Percentiles rank a stretch among this genome's conserved stretches.
Conservation (phyloP, 1,140 invertebrate genomes). For the Drosophila punjabiensis region DNA sequence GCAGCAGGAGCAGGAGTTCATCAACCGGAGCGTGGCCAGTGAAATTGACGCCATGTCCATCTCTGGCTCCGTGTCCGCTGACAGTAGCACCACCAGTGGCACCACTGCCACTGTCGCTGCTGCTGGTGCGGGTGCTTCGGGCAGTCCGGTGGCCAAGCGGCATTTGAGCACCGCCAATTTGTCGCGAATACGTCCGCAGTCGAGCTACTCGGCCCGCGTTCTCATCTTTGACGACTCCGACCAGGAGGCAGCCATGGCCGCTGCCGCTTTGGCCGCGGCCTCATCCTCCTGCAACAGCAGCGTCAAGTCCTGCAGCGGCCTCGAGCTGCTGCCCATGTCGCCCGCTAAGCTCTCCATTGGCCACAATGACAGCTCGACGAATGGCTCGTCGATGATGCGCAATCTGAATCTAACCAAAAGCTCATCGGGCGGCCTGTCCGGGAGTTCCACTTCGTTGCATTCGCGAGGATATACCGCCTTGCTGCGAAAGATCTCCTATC, state of each 20-base stretch:
- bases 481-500: constrained; percentile 80
- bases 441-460: constrained; percentile 73
- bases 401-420: constrained; percentile 82
- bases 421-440: constrained; percentile 75
- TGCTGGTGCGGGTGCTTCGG: constrained; percentile 19
- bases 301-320: constrained; percentile 56
- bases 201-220: constrained; percentile 80
- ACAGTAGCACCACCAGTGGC: constrained; percentile 50
- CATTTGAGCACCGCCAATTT: constrained; percentile 71
- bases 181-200: constrained; percentile 77
- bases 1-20: constrained; percentile 51
- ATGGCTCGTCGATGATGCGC: constrained; percentile 68
- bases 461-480: constrained; percentile 73
- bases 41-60: constrained; percentile 65
- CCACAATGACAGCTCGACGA: constrained; percentile 46
- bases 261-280: constrained; percentile 29
- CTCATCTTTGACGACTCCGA: constrained; percentile 82
- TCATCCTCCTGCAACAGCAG: constrained; percentile 43
- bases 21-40: constrained; percentile 64
- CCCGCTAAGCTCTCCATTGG: constrained; percentile 65
- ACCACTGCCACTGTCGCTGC: constrained; percentile 24
- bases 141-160: constrained; percentile 76
- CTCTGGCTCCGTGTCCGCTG: constrained; percentile 51
- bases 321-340: constrained; percentile 72
- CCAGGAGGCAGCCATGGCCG: constrained; percentile 64